Conservation (phyloP, 2,113 vertebrate species). For the Pelecanus crispus region DNA sequence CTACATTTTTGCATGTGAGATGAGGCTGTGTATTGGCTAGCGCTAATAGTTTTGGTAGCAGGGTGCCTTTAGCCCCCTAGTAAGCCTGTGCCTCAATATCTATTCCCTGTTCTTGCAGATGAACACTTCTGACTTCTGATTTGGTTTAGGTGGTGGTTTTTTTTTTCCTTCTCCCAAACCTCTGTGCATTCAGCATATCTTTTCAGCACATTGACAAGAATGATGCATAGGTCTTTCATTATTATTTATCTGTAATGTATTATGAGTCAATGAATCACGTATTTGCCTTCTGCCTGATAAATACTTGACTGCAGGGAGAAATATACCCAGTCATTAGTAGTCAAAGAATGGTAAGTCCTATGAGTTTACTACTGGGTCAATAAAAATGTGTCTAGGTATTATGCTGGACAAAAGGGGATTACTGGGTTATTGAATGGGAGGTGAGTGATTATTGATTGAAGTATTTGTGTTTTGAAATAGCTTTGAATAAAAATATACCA, state of each 20-base stretch:
- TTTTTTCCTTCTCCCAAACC: accelerated
- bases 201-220: not conserved
- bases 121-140: not conserved
- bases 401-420: slow-evolving; percentile 38
- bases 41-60: not conserved
- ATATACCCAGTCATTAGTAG: slow-evolving; percentile 1
- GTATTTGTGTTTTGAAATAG: slow-evolving; percentile 35
- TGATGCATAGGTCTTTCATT: slow-evolving; percentile 40
- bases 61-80: not conserved
- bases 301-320: slow-evolving; percentile 25
- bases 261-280: slow-evolving; percentile 43
- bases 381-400: slow-evolving; percentile 43
- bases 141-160: not conserved
- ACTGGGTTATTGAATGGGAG: slow-evolving; percentile 42
- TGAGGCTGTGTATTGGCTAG: not conserved
- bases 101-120: not conserved
- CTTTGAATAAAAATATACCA: not conserved
- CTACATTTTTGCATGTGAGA: not conserved
- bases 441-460: slow-evolving; percentile 24
- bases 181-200: not conserved
- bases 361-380: slow-evolving; percentile 41
- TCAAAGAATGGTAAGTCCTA: slow-evolving; percentile 10
- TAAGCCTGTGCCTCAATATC: not conserved
- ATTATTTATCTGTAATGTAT: slow-evolving; percentile 51
- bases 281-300: slow-evolving; percentile 48